Percentiles rank a stretch among this genome's conserved stretches.
These are phyloP conservation scores for Coracias cyanogaster DNA, from an alignment of 2,797 vertebrate species.

Conservation along the genomic window DNA sequence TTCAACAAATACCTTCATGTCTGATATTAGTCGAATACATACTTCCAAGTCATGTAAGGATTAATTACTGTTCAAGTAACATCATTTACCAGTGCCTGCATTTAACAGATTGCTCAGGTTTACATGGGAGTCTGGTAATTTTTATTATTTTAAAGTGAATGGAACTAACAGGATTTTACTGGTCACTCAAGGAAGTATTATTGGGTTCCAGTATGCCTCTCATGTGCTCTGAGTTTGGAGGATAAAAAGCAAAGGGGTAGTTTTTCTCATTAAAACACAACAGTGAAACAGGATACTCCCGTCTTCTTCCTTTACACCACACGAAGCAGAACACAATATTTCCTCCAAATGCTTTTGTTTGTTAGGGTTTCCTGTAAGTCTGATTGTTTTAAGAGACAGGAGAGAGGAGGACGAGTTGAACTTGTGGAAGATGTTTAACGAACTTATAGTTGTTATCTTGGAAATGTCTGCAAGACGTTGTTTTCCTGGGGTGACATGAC, in stretches of 20 bases:
- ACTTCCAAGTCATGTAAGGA: constrained; percentile 52
- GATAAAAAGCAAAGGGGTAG: constrained; percentile 70
- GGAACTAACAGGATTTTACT: constrained; percentile 73
- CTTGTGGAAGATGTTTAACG: background rate
- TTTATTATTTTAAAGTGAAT: constrained; percentile 73
- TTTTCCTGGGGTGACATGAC: background rate
- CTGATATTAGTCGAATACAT: constrained; percentile 39
- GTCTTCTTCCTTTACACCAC: constrained; percentile 55
- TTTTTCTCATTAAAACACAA: constrained; percentile 79
- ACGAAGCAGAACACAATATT: constrained; percentile 50
- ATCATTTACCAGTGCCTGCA: constrained; percentile 61
- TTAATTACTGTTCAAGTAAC: constrained; percentile 72
- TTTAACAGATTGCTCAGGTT: constrained; percentile 69
- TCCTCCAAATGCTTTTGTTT: constrained; percentile 55
- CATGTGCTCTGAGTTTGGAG: constrained; percentile 77
- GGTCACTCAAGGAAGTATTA: constrained; percentile 76
- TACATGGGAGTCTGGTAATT: constrained; percentile 52
- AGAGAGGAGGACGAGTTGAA: background rate
- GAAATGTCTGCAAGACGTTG: background rate
- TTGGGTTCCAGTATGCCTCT: constrained; percentile 63
- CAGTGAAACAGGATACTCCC: constrained; percentile 69
- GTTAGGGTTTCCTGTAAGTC: constrained; percentile 33
- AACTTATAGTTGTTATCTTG: background rate
- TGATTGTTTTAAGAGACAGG: constrained; percentile 34
- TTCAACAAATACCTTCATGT: constrained; percentile 33